These are phyloP conservation scores for Diplolepis rosae DNA, from an alignment of 2,888 invertebrate species.

Conservation along the genomic window DNA sequence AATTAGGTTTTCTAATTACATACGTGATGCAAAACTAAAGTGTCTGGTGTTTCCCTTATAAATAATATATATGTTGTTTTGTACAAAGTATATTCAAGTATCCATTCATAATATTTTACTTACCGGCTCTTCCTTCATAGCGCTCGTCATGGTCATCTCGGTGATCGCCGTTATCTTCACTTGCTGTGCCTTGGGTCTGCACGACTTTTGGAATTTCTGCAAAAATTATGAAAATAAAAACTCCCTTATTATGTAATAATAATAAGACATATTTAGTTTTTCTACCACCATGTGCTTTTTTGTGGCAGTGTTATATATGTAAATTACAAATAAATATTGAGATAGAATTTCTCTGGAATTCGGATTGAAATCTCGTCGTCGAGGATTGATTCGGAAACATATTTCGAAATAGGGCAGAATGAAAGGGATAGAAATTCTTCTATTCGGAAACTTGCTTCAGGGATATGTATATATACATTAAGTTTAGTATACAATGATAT, in stretches of 20 bases:
- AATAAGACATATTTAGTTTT: neutral
- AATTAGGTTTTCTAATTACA: constrained; percentile 31
- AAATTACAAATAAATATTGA: too few species aligned
- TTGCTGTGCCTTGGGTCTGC: constrained; percentile 78
- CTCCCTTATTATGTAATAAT: neutral
- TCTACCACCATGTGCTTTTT: too few species aligned
- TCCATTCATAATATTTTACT: constrained; percentile 74
- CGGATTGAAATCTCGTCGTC: too few species aligned
- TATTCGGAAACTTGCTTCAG: too few species aligned
- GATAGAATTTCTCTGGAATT: too few species aligned
- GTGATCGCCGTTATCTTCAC: constrained; percentile 69
- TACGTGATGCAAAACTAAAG: constrained; percentile 4
- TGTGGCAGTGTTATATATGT: too few species aligned
- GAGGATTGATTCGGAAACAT: too few species aligned
- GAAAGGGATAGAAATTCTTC: too few species aligned
- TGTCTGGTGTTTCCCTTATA: neutral
- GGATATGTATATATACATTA: too few species aligned
- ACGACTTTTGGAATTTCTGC: constrained; percentile 87
- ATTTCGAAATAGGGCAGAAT: too few species aligned
- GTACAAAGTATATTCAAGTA: constrained; percentile 73
- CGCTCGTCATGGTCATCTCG: constrained; percentile 76
- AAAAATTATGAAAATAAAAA: constrained; percentile 49
- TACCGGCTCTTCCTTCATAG: constrained; percentile 82
- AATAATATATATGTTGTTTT: neutral
- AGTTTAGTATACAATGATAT: too few species aligned